Evolutionary conservation across 2,888 invertebrate species (phyloP).

Genomic region (Hemithea aestivaria): DNA sequence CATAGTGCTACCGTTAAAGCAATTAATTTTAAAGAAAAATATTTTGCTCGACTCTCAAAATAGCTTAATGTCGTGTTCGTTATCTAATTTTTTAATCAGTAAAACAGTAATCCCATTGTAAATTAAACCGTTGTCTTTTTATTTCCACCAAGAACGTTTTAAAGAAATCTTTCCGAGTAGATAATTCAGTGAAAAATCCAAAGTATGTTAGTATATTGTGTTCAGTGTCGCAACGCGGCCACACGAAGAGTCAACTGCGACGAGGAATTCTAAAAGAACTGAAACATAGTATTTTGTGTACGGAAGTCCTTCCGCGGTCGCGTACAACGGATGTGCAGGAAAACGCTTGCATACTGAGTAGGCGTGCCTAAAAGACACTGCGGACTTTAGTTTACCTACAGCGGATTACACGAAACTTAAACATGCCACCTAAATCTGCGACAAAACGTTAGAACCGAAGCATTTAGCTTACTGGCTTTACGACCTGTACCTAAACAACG

Average conservation of each 20-base stretch:
- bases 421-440: conserved; percentile 71
- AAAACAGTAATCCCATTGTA: conserved; percentile 1
- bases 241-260: conserved; percentile 70
- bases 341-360: conserved; percentile 78
- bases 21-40: conserved; percentile 12
- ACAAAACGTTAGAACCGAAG: conserved; percentile 56
- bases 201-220: conserved; percentile 57
- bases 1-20: conserved; percentile 54
- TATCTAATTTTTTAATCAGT: conserved; percentile 3
- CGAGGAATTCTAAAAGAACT: conserved; percentile 73
- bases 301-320: conserved; percentile 74
- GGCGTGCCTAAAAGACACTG: conserved; percentile 78
- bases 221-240: conserved; percentile 61
- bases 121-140: conserved; percentile 3
- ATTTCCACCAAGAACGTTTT: conserved; percentile 6
- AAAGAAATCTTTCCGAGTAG: conserved; percentile 12
- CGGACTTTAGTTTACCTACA: conserved; percentile 73
- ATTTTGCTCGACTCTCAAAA: not conserved
- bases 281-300: conserved; percentile 75
- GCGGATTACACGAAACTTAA: conserved; percentile 73
- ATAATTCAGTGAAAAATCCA: conserved; percentile 40
- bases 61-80: conserved; percentile 3
- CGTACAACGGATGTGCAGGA: conserved; percentile 75
- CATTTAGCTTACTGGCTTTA: conserved; percentile 52
- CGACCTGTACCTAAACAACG: conserved; percentile 40